Base-by-base conservation (phyloP, 2,113 vertebrate genomes). In the Gallinago jamesoni region DNA sequence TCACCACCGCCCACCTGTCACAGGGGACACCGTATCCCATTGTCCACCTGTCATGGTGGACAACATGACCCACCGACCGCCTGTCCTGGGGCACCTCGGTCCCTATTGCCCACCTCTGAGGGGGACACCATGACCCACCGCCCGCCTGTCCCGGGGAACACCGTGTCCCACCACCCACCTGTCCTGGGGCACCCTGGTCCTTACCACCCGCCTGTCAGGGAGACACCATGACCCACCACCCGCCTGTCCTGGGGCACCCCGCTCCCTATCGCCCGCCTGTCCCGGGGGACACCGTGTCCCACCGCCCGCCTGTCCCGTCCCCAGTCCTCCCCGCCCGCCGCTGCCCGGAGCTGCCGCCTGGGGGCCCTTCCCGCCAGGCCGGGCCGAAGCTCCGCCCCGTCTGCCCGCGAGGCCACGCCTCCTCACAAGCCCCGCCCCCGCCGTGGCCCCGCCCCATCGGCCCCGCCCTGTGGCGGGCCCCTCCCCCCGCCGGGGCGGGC, bases 241-340 rank as follows among this genome's bases (percentile, higher is more conserved):
- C 8, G 4, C 41, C 27, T 5, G 6, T 6, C 23, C 17, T 5
- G 9, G 14, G 52, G 27, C 14, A 39, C 39, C 39, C 39, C 39
- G 39, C 12, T 39, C 39, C 39, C 39, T 39, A 39, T 39, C 45
- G 20, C 19, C 45, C 9, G 9, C 45, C 45, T 47, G 45, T 47
- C 20, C 45, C 20, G 19, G 45, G 14, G 41, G 41, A 43, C 43
- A 45, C 16, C 43, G 43, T 45, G 16, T 8, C 45, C 19, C 45
- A 20, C 45, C 4, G 45, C 45, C 45, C 18, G 43, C 45, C 45
- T 47, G 19, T 47, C 45, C 43, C 17, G 39, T 12, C 64, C 14
- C 31, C 28, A 11, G 3, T 33, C 3, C n/a, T 28, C 41, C 3
- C 7, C 3, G 4, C 39, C 6, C 10, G 20, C 28, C 64, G 3